phyloP scores from a whole-genome alignment of 2,888 invertebrate genomes.

The Phasia obesa region DNA sequence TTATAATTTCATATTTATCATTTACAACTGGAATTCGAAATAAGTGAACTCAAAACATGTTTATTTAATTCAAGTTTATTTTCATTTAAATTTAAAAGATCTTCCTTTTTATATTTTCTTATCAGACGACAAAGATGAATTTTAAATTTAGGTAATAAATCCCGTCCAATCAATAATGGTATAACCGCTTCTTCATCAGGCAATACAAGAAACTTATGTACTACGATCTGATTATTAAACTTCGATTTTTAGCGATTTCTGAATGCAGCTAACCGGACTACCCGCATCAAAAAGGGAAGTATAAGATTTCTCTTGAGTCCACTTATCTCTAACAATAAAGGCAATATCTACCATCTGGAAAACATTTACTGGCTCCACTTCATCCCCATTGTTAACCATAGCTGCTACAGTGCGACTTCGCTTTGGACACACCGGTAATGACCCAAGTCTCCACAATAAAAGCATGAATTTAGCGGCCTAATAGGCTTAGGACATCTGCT shows the following conservation, averaged over 20 bases:
- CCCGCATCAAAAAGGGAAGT: too few species aligned
- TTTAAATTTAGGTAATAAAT: background rate
- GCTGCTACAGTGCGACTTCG: too few species aligned
- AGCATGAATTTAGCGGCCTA: too few species aligned
- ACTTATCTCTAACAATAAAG: too few species aligned
- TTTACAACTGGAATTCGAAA: background rate
- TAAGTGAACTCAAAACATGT: background rate
- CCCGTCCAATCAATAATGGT: background rate
- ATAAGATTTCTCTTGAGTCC: too few species aligned
- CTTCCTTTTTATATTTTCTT: background rate
- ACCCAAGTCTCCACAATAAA: too few species aligned
- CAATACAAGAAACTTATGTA: background rate
- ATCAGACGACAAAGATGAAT: background rate
- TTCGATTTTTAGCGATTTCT: background rate
- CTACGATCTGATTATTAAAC: background rate
- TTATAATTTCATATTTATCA: background rate
- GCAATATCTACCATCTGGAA: too few species aligned
- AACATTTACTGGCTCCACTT: too few species aligned
- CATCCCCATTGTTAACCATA: too few species aligned
- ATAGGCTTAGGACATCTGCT: too few species aligned
- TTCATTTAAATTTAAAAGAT: background rate
- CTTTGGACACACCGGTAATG: too few species aligned
- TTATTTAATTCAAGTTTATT: background rate
- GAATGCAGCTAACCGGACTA: too few species aligned
- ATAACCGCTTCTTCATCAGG: background rate